These are phyloP conservation scores for Agonum fuliginosum DNA, from an alignment of 2,888 invertebrate genomes.

Conservation along the genomic window DNA sequence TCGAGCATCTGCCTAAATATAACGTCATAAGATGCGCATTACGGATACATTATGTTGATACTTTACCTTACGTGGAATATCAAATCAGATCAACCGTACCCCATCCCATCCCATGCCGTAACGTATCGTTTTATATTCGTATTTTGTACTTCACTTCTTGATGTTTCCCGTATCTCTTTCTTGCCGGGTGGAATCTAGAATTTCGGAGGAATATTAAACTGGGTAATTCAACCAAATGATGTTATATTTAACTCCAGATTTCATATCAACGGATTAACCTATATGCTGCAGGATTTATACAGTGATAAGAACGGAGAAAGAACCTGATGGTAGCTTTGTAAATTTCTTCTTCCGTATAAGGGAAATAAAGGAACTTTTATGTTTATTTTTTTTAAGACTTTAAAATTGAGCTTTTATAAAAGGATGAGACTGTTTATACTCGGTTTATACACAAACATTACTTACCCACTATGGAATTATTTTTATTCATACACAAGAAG, in stretches of 20 bases:
- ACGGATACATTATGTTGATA: slow-evolving; percentile 49
- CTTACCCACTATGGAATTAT: too few species aligned
- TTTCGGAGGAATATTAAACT: slow-evolving; percentile 10
- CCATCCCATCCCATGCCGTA: slow-evolving; percentile 6
- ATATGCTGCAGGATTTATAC: slow-evolving; percentile 7
- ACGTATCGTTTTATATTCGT: slow-evolving; percentile 47
- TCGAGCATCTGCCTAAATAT: slow-evolving; percentile 33
- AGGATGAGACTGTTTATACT: too few species aligned
- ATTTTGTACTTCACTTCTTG: slow-evolving; percentile 43
- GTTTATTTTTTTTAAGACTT: too few species aligned
- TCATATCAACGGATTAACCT: slow-evolving; percentile 25
- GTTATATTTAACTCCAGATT: slow-evolving; percentile 8
- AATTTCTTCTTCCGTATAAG: not conserved
- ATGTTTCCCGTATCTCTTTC: slow-evolving; percentile 17
- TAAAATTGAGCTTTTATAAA: too few species aligned
- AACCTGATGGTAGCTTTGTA: not conserved
- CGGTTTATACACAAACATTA: too few species aligned
- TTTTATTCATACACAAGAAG: too few species aligned
- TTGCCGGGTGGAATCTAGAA: not conserved
- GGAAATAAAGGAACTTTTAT: not conserved
- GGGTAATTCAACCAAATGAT: slow-evolving; percentile 17
- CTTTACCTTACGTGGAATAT: slow-evolving; percentile 26
- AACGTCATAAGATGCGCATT: slow-evolving; percentile 49
- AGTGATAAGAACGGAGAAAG: not conserved
- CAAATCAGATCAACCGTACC: slow-evolving; percentile 40